These are phyloP conservation scores for Anableps anableps DNA, from an alignment of 2,797 vertebrate genomes.

Conservation along the genomic window DNA sequence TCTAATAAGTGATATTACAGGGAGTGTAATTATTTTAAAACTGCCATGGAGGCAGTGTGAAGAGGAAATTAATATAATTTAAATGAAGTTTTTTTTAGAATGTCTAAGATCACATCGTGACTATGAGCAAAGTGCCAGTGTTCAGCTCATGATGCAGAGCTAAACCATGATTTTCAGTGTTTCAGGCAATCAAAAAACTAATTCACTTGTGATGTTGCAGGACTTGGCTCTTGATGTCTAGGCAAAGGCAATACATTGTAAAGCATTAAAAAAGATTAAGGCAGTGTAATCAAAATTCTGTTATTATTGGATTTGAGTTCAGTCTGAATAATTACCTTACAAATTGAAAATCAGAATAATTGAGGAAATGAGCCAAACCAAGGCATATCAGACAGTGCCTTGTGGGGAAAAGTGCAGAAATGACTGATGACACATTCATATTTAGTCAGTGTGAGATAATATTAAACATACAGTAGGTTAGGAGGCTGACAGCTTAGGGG, in stretches of 20 bases:
- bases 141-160: not conserved
- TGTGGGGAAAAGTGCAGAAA: not conserved
- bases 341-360: conserved; percentile 19
- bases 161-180: conserved; percentile 32
- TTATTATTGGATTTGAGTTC: conserved; percentile 15
- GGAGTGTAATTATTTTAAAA: not conserved
- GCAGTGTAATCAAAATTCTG: conserved; percentile 19
- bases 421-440: conserved; percentile 12
- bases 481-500: not conserved
- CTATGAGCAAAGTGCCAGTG: not conserved
- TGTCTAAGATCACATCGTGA: not conserved
- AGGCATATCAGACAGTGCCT: not conserved
- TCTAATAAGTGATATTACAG: not conserved
- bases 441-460: conserved; percentile 1
- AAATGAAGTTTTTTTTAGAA: not conserved
- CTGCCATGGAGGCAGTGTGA: not conserved
- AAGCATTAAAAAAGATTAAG: conserved; percentile 19
- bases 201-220: conserved; percentile 13
- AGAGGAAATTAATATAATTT: not conserved
- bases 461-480: conserved; percentile 21
- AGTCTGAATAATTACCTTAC: conserved; percentile 2
- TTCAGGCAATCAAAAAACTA: conserved; percentile 34
- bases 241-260: conserved; percentile 12
- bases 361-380: not conserved
- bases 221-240: conserved; percentile 9